These are phyloP conservation scores for Creontiades dilutus DNA, from an alignment of 2,888 invertebrate genomes.

Conservation along the genomic window DNA sequence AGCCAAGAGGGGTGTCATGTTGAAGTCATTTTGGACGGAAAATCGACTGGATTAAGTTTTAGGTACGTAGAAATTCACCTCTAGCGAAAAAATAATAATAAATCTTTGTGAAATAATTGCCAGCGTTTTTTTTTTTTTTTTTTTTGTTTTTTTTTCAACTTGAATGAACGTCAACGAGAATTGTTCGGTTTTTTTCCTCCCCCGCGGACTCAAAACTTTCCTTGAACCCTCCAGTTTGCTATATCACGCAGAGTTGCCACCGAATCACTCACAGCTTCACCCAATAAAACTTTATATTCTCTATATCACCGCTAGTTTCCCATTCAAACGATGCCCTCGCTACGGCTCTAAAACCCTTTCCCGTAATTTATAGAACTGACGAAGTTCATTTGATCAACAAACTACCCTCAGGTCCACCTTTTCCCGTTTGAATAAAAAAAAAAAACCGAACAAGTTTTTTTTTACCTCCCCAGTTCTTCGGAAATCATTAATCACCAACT, in stretches of 20 bases:
- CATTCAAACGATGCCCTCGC: neutral
- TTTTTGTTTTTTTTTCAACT: too few relatives aligned
- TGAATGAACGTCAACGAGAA: too few relatives aligned
- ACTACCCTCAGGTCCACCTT: neutral
- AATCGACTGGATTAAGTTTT: too few relatives aligned
- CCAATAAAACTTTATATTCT: neutral
- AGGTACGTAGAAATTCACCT: too few relatives aligned
- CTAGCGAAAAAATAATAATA: too few relatives aligned
- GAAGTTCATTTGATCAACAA: neutral
- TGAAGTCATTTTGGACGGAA: too few relatives aligned
- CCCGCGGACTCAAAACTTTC: too few relatives aligned
- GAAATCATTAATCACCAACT: neutral
- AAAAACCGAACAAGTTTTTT: neutral
- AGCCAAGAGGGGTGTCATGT: too few relatives aligned
- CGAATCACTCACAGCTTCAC: neutral
- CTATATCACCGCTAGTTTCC: neutral
- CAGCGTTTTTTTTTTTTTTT: too few relatives aligned
- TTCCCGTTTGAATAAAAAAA: neutral
- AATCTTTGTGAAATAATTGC: too few relatives aligned
- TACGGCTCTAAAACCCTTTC: neutral
- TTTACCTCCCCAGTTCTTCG: neutral
- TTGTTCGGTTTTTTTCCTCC: too few relatives aligned
- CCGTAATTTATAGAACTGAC: slow-evolving; percentile 18
- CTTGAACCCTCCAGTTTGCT: neutral
- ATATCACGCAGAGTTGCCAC: neutral